Percentiles rank a stretch among this genome's conserved stretches.
These are phyloP conservation scores for Coccyzus lansbergi DNA, from an alignment of 2,797 vertebrate genomes.

Conservation along the genomic window DNA sequence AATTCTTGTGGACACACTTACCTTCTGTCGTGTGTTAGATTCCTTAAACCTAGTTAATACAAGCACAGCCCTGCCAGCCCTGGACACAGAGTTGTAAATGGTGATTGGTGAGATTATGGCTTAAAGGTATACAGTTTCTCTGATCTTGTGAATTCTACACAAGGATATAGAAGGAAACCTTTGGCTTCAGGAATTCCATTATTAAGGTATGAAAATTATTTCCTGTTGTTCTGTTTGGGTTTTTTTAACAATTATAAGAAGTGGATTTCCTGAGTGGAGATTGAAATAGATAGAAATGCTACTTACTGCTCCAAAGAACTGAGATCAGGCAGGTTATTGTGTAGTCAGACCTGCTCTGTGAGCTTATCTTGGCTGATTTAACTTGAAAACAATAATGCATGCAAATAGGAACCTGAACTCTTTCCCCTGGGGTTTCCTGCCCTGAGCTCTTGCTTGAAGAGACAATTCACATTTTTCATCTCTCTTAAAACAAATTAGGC, in stretches of 20 bases:
- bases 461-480: conserved; percentile 33
- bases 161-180: background rate
- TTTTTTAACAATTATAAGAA: background rate
- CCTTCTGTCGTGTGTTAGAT: background rate
- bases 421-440: conserved; percentile 32
- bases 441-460: conserved; percentile 20
- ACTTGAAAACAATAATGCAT: conserved; percentile 4
- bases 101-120: background rate
- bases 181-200: background rate
- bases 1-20: background rate
- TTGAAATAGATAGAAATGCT: background rate
- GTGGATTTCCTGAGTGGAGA: background rate
- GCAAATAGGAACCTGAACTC: conserved; percentile 1
- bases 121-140: background rate
- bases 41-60: background rate
- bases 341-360: background rate
- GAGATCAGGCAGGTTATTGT: background rate
- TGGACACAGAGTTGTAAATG: background rate
- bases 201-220: background rate
- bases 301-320: background rate
- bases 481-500: conserved; percentile 49
- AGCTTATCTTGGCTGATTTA: background rate
- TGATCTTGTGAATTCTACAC: background rate
- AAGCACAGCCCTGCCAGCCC: background rate
- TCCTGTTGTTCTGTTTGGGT: background rate